Percentiles rank a stretch among this genome's conserved stretches.
phyloP scores from a whole-genome alignment of 2,113 vertebrate species.

The Ptychochromis oligacanthus region DNA sequence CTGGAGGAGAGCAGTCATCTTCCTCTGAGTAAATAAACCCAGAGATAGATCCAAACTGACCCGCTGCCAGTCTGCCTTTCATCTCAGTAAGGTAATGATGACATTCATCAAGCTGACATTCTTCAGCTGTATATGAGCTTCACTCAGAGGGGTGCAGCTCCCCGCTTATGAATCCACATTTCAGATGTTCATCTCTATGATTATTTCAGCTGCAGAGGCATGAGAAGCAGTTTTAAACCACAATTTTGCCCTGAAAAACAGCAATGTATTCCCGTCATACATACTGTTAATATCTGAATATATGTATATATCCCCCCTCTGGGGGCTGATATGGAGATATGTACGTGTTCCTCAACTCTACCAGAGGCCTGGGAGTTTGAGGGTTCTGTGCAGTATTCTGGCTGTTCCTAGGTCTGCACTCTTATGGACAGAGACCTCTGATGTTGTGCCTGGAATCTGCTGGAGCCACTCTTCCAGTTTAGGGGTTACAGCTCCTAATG shows the following conservation, averaged over 20 bases:
- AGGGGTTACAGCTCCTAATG: too few relatives aligned
- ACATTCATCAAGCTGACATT: slow-evolving; percentile 3
- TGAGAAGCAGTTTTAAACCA: background rate
- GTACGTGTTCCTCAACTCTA: too few relatives aligned
- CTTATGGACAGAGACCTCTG: too few relatives aligned
- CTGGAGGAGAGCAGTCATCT: background rate
- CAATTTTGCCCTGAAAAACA: background rate
- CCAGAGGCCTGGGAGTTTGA: too few relatives aligned
- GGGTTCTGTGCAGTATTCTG: too few relatives aligned
- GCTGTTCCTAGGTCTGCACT: too few relatives aligned
- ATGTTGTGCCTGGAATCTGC: too few relatives aligned
- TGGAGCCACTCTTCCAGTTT: too few relatives aligned
- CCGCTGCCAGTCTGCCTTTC: background rate
- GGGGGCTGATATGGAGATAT: too few relatives aligned
- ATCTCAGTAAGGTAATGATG: background rate
- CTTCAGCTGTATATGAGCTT: background rate
- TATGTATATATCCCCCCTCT: too few relatives aligned
- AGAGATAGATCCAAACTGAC: background rate
- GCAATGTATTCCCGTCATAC: background rate
- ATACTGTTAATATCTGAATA: background rate
- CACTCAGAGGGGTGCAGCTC: background rate
- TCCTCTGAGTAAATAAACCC: slow-evolving; percentile 9
- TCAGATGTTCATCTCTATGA: background rate
- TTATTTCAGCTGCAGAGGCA: background rate
- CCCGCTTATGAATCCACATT: background rate